These are phyloP conservation scores for Ceratina calcarata DNA, from an alignment of 1,140 invertebrate species.

Conservation along the genomic window DNA sequence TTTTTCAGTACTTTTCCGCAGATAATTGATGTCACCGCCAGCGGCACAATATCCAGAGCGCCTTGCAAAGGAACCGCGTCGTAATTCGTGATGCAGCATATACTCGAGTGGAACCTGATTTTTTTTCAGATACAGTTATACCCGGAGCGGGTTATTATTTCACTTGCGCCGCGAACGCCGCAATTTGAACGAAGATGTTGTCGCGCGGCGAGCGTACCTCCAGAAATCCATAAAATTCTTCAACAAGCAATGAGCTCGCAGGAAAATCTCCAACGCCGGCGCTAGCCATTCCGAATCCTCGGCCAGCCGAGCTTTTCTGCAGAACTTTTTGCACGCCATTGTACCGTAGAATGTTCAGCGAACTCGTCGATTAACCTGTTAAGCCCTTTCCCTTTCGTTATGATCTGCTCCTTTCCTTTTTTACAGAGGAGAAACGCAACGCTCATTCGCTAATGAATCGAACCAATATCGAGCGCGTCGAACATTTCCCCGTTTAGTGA, in stretches of 20 bases:
- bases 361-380: not conserved
- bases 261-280: slow-evolving; percentile 10
- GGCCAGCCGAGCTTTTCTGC: not conserved
- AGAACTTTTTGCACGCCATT: slow-evolving; percentile 13
- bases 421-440: no score
- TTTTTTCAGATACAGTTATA: slow-evolving; percentile 1
- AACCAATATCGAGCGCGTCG: not conserved
- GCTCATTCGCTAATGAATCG: not conserved
- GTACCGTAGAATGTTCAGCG: not conserved
- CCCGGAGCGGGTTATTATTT: not conserved
- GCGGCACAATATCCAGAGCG: not conserved
- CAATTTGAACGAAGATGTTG: not conserved
- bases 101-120: slow-evolving; percentile 10
- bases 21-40: not conserved
- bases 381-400: no score
- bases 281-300: not conserved
- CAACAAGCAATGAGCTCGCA: slow-evolving; percentile 3
- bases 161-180: not conserved
- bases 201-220: slow-evolving; percentile 12
- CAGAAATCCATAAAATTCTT: slow-evolving; percentile 18
- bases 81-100: not conserved
- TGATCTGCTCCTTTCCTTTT: no score
- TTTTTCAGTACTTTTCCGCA: not conserved
- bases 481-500: not conserved
- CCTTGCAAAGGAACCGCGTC: slow-evolving; percentile 25